Percentiles rank a stretch among this genome's conserved stretches.
Evolutionary conservation across 2,797 vertebrate species (phyloP).

Genomic region (Sphenopsis melanotis): DNA sequence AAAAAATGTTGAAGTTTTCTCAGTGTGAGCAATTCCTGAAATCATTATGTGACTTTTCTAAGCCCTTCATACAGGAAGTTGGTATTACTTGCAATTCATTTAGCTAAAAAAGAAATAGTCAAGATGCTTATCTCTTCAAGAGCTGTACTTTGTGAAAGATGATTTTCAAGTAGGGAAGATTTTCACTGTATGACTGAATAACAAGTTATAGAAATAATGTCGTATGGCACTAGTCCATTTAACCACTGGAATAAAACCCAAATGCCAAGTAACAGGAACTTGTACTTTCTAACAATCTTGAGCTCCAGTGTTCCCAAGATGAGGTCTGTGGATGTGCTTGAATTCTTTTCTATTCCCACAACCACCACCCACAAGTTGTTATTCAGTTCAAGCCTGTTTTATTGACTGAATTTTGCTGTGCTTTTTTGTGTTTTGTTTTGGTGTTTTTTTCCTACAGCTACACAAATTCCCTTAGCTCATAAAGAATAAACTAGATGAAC

Average conservation of each 20-base stretch:
- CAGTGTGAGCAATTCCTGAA: not conserved
- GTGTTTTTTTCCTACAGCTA: not conserved
- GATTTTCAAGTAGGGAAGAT: conserved; percentile 11
- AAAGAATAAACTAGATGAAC: not conserved
- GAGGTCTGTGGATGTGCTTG: not conserved
- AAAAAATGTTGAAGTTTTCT: not conserved
- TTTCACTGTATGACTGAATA: not conserved
- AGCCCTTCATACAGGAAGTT: not conserved
- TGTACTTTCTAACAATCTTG: not conserved
- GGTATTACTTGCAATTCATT: not conserved
- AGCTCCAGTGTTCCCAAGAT: not conserved
- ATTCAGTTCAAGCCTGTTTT: not conserved
- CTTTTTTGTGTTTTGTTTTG: not conserved
- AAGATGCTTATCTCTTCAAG: not conserved
- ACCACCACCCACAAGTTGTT: not conserved
- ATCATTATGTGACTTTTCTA: not conserved
- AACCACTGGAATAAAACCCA: not conserved
- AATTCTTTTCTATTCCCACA: not conserved
- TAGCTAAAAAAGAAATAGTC: not conserved
- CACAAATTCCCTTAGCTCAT: not conserved
- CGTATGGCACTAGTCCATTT: not conserved
- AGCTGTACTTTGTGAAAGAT: not conserved
- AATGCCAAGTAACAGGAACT: not conserved
- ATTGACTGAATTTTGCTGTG: not conserved
- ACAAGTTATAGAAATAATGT: not conserved